phyloP scores from a whole-genome alignment of 2,888 invertebrate genomes.

The Melanophora roralis region DNA sequence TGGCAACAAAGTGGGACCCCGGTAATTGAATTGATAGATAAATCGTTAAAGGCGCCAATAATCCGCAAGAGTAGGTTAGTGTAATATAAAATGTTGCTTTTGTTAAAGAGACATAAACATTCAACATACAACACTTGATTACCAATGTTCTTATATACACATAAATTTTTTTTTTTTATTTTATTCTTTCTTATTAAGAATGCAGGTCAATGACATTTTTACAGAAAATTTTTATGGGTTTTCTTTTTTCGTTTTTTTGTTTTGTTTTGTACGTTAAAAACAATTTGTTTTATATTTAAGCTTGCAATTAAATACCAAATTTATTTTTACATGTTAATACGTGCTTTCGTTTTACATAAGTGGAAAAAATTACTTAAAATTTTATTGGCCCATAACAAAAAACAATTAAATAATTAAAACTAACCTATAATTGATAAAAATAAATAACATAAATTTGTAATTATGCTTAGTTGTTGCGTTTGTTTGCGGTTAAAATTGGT shows the following conservation, averaged over 20 bases:
- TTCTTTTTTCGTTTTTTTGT: neutral
- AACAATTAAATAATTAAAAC: neutral
- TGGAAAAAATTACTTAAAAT: constrained; percentile 20
- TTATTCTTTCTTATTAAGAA: neutral
- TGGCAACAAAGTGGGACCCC: neutral
- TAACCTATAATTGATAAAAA: neutral
- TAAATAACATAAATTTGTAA: constrained; percentile 3
- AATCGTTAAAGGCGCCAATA: constrained; percentile 50
- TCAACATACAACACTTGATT: no score
- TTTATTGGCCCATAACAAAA: constrained; percentile 29
- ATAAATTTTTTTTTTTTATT: constrained; percentile 5
- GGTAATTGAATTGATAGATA: constrained; percentile 20
- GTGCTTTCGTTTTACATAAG: no score
- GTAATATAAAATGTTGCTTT: constrained; percentile 7
- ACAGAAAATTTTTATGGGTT: neutral
- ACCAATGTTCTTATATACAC: neutral
- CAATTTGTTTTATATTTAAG: neutral
- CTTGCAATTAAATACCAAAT: no score
- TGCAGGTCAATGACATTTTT: constrained; percentile 45
- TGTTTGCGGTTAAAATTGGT: neutral
- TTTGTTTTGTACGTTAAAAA: neutral
- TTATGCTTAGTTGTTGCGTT: neutral
- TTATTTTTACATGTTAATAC: no score
- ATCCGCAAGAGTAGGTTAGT: constrained; percentile 49
- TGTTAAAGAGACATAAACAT: neutral